Evolutionary conservation across 2,888 invertebrate genomes (phyloP), one percentile per base, ranked within the genome.

Genomic region (Orthonevra nobilis): DNA sequence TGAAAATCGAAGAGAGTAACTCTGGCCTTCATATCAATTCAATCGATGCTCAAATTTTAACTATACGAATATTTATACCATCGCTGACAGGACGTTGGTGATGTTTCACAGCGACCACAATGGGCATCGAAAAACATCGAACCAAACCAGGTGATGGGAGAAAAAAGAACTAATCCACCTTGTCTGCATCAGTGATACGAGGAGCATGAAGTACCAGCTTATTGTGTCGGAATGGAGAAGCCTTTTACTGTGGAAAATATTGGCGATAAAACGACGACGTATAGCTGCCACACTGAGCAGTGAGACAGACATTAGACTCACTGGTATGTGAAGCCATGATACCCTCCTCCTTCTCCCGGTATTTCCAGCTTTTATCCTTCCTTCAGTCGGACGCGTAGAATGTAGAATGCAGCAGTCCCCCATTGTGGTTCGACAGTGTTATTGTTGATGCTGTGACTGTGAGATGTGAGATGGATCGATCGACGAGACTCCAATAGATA

Each of bases 401-500:
- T 61, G 36, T 36, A 54, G n/a, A n/a, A 23, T 3, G 23, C 3
- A 5, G 23, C 23, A 66, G 42, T 66, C 72, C 42, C 60, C 56
- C 48, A 46, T 46, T 73, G 66, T 42, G 79, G 79, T 73, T 50
- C 58, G 63, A 58, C 54, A 38, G 44, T 26, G n/a, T 68, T 66
- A 42, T 52, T 77, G 72, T 54, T 61, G 50, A 63, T 75, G 63
- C n/a, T n/a, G n/a, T n/a, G n/a, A n/a, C n/a, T n/a, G n/a, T n/a
- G n/a, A n/a, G 34, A 5, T 72, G 58, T 38, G 36, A 72, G 72
- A 60, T 56, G 48, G 66, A 79, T 79, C 79, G 54, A 79, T 79
- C 54, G 48, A 54, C 56, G 52, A 61, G 73, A 66, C 66, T 61
- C 66, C 60, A 73, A 79, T 79, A 73, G 79, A 73, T 56, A 79